Base-by-base conservation (phyloP, 2,888 invertebrate genomes). In the Limenitis camilla region DNA sequence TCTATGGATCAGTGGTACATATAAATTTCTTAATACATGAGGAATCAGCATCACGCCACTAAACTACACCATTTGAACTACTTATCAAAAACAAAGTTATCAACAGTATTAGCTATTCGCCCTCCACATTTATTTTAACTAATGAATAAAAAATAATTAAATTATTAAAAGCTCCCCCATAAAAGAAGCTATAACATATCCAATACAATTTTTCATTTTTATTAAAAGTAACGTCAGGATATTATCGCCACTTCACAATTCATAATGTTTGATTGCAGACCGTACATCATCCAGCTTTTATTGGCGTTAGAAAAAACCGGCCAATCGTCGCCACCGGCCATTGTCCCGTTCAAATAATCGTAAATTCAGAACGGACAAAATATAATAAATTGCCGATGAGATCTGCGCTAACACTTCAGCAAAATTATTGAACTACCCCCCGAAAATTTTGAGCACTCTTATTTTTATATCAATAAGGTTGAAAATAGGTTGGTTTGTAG, bases 371-470 rank as follows among this genome's bases (percentile, higher is more conserved):
- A 83, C 86, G 80, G 81, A 83, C 83, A 82, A 85, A 86, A 87
- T 86, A 86, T 86, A 82, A 87, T 86, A 86, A 87, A 87, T 86
- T 85, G 86, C 84, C 86, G 85, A 86, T 86, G 86, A 80, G 82
- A 86, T 85, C 85, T 78, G 77, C 71, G 78, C 78, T 74, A 76
- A 79, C 73, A 78, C 74, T 74, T 74, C 74, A 68, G 66, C 73
- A 76, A 72, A 69, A 64, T 52, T 42, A 52, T 43, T 60, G 64
- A 52, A 55, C 51, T 29, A 10, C 43, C 52, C 50, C 5, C 44
- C n/a, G n/a, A 52, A 61, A 61, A 62, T 58, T 59, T 56, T 60
- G 67, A 33, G 4, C 8, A 52, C 54, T 61, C 59, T 64, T 64
- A 63, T 55, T 32, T 6, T 10, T 31, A 11, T 9, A 11, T 31